These are phyloP conservation scores for Hirtodrosophila cameraria DNA, from an alignment of 2,888 invertebrate genomes.

Conservation along the genomic window DNA sequence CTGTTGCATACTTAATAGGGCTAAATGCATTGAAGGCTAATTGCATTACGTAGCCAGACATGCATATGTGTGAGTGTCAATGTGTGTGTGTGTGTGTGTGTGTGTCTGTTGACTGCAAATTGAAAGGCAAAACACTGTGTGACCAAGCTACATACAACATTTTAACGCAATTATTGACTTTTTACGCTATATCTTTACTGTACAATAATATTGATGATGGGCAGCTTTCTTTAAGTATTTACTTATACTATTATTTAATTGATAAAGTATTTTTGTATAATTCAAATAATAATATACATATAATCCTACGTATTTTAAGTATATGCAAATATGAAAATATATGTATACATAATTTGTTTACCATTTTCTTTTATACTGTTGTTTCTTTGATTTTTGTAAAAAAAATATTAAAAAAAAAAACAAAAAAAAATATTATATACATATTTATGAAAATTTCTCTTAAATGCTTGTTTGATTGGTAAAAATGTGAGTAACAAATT, in stretches of 20 bases:
- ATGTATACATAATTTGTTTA: conserved; percentile 56
- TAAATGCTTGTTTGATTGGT: conserved; percentile 84
- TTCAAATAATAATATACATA: conserved; percentile 15
- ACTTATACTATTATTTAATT: too few relatives aligned
- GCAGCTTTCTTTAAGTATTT: too few relatives aligned
- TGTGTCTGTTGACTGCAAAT: not conserved
- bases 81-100: conserved; percentile 4
- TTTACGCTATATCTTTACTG: conserved; percentile 14
- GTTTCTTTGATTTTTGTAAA: conserved; percentile 63
- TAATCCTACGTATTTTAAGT: conserved; percentile 20
- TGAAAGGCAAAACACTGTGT: conserved; percentile 15
- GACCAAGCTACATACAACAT: conserved; percentile 10
- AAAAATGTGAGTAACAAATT: conserved; percentile 83
- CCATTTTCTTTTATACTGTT: conserved; percentile 61
- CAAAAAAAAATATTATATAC: conserved; percentile 58
- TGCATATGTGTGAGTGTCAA: not conserved
- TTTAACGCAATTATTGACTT: conserved; percentile 26
- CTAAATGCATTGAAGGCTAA: conserved; percentile 68
- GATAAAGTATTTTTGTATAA: not conserved
- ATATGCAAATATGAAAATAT: conserved; percentile 34
- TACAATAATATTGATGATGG: conserved; percentile 1
- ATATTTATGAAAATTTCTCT: conserved; percentile 80
- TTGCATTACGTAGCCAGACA: conserved; percentile 62
- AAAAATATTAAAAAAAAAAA: too few relatives aligned
- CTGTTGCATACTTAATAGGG: conserved; percentile 77